Percentiles rank a stretch among this genome's conserved stretches.
Conservation (phyloP, 2,113 vertebrate genomes). For the Loxodonta africana region DNA sequence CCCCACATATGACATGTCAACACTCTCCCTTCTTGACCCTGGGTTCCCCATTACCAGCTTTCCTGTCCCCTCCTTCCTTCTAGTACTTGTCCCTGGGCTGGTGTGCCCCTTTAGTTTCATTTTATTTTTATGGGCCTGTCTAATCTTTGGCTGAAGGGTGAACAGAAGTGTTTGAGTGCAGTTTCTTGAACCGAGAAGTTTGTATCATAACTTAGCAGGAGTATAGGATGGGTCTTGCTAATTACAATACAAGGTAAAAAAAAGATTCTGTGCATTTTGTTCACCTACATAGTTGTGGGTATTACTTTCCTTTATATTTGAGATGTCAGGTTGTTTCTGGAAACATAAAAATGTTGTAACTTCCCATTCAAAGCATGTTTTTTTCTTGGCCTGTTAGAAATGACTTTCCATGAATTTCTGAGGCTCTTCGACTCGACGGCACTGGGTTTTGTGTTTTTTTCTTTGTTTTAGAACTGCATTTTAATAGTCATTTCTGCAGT, state of each 20-base stretch:
- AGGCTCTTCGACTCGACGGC: neutral
- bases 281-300: slow-evolving; percentile 48
- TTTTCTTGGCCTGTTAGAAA: slow-evolving; percentile 79
- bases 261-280: slow-evolving; percentile 62
- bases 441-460: neutral
- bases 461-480: slow-evolving; percentile 75
- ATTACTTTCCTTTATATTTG: slow-evolving; percentile 73
- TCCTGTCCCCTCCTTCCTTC: no score
- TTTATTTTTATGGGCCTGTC: no score
- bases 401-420: slow-evolving; percentile 76
- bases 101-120: no score
- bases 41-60: no score
- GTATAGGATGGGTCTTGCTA: slow-evolving; percentile 39
- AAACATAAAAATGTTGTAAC: slow-evolving; percentile 57
- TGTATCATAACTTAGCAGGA: neutral
- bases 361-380: slow-evolving; percentile 75
- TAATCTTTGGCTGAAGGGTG: no score
- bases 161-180: neutral
- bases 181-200: slow-evolving; percentile 10
- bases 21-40: no score
- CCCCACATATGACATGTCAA: no score
- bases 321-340: slow-evolving; percentile 72
- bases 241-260: slow-evolving; percentile 63
- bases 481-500: slow-evolving; percentile 75
- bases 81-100: no score